phyloP scores from a whole-genome alignment of 2,888 invertebrate genomes.

The Limnephilus auricula region DNA sequence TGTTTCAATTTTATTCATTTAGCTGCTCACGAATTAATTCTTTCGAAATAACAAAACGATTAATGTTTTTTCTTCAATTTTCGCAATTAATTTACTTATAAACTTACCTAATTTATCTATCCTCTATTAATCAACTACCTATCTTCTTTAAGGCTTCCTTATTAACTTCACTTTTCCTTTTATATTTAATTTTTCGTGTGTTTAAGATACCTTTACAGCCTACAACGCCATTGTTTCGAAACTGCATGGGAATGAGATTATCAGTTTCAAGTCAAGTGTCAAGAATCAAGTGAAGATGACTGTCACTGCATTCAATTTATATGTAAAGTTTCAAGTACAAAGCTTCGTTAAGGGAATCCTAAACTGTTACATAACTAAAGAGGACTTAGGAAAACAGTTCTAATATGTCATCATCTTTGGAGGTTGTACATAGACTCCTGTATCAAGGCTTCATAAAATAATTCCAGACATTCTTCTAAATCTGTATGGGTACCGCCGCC shows the following conservation, averaged over 20 bases:
- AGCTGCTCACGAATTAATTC: no score
- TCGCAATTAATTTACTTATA: no score
- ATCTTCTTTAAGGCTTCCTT: neutral
- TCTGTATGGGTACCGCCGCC: no score
- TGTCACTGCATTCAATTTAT: conserved; percentile 31
- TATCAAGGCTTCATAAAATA: no score
- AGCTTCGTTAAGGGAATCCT: conserved; percentile 26
- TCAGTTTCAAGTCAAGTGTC: neutral
- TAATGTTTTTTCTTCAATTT: no score
- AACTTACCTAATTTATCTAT: neutral
- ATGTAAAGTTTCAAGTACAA: conserved; percentile 21
- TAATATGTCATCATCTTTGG: neutral
- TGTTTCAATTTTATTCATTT: no score
- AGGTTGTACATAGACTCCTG: neutral
- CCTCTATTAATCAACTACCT: neutral
- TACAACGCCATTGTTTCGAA: neutral
- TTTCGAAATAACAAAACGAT: neutral
- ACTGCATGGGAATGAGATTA: neutral
- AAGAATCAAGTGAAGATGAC: neutral
- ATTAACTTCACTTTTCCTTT: neutral
- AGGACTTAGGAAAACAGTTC: neutral
- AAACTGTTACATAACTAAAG: neutral
- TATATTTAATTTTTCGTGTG: neutral
- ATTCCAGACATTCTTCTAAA: no score
- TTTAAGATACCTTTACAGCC: neutral